phyloP scores from a whole-genome alignment of 2,797 vertebrate genomes.

The Enteromius viviparus region DNA sequence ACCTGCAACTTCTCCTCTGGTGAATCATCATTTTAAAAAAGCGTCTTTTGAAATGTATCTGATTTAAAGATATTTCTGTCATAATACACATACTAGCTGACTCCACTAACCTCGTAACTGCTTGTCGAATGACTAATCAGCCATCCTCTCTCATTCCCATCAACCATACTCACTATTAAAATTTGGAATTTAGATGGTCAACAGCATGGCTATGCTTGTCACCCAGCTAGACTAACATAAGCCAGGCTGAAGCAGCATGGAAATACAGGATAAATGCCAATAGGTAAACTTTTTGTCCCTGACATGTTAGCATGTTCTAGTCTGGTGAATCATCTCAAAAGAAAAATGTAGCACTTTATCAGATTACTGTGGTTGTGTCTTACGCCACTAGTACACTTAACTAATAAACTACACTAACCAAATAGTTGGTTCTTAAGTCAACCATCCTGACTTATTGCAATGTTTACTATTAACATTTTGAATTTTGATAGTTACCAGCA shows the following conservation, averaged over 20 bases:
- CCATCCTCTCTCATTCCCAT: background rate
- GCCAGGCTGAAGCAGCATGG: background rate
- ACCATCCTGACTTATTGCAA: too few species aligned
- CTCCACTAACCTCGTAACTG: background rate
- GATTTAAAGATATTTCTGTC: background rate
- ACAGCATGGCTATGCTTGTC: too few species aligned
- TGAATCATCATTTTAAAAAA: background rate
- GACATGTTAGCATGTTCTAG: background rate
- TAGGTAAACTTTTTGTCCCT: background rate
- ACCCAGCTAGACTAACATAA: too few species aligned
- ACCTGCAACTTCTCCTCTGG: background rate
- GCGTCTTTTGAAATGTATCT: background rate
- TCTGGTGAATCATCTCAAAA: background rate
- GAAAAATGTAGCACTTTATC: background rate
- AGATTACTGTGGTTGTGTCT: background rate
- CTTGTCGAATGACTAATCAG: background rate
- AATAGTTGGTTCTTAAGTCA: background rate
- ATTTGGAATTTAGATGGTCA: too few species aligned
- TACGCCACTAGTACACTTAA: background rate
- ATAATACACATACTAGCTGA: too few species aligned
- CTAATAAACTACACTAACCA: background rate
- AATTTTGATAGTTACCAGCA: background rate
- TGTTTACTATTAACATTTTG: background rate
- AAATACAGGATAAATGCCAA: background rate
- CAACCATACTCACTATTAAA: background rate